Percentiles rank a stretch among this genome's conserved stretches.
Evolutionary conservation across 1,140 invertebrate genomes (phyloP).

Genomic region (Eufriesea mexicana): DNA sequence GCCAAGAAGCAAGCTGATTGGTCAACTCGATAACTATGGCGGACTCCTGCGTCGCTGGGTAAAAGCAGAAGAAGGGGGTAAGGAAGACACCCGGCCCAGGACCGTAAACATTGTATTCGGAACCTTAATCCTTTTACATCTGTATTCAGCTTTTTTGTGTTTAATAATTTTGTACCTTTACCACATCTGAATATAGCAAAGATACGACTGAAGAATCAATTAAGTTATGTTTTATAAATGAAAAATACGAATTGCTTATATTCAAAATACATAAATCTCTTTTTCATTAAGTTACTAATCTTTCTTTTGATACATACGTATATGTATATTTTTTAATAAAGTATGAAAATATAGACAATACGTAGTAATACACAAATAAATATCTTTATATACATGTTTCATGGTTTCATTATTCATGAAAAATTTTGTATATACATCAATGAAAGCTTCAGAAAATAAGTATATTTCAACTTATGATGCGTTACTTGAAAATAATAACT

Average conservation of each 20-base stretch:
- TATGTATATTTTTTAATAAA: neutral
- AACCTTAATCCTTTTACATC: neutral
- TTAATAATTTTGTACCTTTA: neutral
- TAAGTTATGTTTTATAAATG: neutral
- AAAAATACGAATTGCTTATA: neutral
- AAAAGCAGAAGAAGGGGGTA: neutral
- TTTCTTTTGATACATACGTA: neutral
- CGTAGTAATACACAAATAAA: too few species aligned
- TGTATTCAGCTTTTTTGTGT: neutral
- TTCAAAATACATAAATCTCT: neutral
- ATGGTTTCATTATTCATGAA: too few species aligned
- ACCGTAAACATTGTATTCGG: neutral
- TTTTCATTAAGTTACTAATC: neutral
- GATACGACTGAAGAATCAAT: neutral
- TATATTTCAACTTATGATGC: too few species aligned
- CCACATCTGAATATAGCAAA: neutral
- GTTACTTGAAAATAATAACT: too few species aligned
- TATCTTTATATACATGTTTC: neutral
- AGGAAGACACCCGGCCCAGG: conserved; percentile 39
- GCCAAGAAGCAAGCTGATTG: conserved; percentile 49
- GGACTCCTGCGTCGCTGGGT: conserved; percentile 42
- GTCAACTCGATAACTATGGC: conserved; percentile 30
- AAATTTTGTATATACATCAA: too few species aligned
- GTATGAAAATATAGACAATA: neutral
- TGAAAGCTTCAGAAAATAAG: too few species aligned